phyloP scores from a whole-genome alignment of 2,797 vertebrate genomes.

The Chaunax sp. region DNA sequence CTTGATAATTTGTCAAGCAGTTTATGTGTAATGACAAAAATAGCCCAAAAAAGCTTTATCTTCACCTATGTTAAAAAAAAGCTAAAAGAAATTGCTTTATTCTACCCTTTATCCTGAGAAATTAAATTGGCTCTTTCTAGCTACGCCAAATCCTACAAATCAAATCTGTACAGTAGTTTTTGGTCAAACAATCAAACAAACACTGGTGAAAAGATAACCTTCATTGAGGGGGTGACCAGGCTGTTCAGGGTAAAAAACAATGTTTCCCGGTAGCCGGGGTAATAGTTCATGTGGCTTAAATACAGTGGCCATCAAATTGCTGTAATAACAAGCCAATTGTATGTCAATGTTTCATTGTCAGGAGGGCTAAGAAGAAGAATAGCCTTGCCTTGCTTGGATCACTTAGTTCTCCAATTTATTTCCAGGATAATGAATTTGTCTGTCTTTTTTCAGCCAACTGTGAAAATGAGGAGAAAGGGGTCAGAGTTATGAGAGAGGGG shows the following conservation, averaged over 20 bases:
- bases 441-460: conserved; percentile 5
- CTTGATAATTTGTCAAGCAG: too few species aligned
- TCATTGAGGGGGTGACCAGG: background rate
- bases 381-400: conserved; percentile 48
- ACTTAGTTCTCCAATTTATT: conserved; percentile 48
- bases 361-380: conserved; percentile 45
- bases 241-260: conserved; percentile 5
- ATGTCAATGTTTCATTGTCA: conserved; percentile 50
- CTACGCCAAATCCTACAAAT: too few species aligned
- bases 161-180: too few species aligned
- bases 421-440: conserved; percentile 41
- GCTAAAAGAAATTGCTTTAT: too few species aligned
- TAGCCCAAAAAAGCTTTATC: too few species aligned
- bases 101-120: too few species aligned
- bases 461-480: conserved; percentile 52
- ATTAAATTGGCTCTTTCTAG: too few species aligned
- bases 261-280: too few species aligned
- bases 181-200: too few species aligned
- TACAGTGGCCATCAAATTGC: conserved; percentile 37
- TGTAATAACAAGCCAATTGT: conserved; percentile 34
- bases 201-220: too few species aligned
- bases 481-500: conserved; percentile 37
- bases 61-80: too few species aligned
- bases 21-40: too few species aligned
- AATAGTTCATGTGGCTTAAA: conserved; percentile 27